Percentiles rank a stretch among this genome's conserved stretches.
phyloP scores from a whole-genome alignment of 2,888 invertebrate species.

The Cheilosia grossa region DNA sequence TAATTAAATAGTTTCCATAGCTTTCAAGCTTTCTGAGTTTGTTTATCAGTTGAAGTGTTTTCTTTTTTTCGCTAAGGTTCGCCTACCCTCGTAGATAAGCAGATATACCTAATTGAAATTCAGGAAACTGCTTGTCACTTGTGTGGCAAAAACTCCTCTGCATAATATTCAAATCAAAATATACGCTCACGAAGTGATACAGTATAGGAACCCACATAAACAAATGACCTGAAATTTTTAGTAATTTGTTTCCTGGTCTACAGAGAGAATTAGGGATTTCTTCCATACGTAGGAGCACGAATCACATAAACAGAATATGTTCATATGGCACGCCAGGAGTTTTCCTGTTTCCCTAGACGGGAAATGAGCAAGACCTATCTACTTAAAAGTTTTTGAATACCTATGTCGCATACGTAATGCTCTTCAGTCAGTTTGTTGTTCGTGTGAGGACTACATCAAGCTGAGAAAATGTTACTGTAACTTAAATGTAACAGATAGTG shows the following conservation, averaged over 20 bases:
- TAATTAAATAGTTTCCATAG: constrained; percentile 17
- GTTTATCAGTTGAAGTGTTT: not conserved
- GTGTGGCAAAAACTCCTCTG: constrained; percentile 17
- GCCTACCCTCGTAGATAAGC: not conserved
- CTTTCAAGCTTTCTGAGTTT: not conserved
- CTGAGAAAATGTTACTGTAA: not conserved
- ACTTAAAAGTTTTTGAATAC: not conserved
- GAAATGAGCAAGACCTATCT: constrained; percentile 12
- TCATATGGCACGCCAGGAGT: constrained; percentile 35
- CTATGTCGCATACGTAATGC: not conserved
- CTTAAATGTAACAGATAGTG: not conserved
- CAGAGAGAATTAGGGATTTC: not conserved
- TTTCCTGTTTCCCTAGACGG: not conserved
- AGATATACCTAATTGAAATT: not conserved
- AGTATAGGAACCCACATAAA: not conserved
- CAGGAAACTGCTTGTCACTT: not conserved
- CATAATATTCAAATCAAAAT: constrained; percentile 19
- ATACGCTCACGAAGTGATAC: not conserved
- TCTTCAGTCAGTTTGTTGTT: constrained; percentile 20
- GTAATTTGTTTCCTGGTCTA: constrained; percentile 4
- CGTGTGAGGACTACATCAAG: constrained; percentile 16
- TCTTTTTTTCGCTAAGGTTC: not conserved
- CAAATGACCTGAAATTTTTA: constrained; percentile 16
- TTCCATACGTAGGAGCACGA: not conserved
- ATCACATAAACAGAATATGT: constrained; percentile 26